These are phyloP conservation scores for Anarsia innoxiella DNA, from an alignment of 2,888 invertebrate genomes.

Conservation along the genomic window DNA sequence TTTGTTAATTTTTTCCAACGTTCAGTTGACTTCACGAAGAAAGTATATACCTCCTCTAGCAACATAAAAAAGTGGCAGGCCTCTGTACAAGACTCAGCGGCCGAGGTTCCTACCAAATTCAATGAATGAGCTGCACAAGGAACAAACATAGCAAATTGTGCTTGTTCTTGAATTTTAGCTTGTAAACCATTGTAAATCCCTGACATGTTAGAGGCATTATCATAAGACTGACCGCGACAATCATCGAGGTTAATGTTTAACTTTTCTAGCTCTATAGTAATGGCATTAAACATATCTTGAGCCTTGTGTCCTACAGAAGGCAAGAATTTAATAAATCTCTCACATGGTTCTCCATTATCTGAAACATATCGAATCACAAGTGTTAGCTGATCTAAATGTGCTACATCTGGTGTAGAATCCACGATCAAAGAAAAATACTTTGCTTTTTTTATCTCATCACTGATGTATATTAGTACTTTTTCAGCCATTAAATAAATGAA, in stretches of 20 bases:
- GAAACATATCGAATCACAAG: conserved; percentile 14
- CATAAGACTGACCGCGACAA: not conserved
- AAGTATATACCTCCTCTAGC: not conserved
- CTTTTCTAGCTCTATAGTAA: not conserved
- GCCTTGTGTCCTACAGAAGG: conserved; percentile 3
- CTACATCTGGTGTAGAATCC: conserved; percentile 16
- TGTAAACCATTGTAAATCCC: not conserved
- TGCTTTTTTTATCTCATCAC: conserved; percentile 10
- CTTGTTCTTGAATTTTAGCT: not conserved
- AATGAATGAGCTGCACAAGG: not conserved
- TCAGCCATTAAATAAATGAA: conserved; percentile 11
- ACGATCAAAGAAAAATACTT: conserved; percentile 16
- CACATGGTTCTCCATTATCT: conserved; percentile 8
- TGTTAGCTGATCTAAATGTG: conserved; percentile 17
- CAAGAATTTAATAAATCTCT: conserved; percentile 16
- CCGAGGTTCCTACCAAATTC: not conserved
- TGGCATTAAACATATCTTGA: not conserved
- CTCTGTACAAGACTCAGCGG: not conserved
- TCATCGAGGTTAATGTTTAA: not conserved
- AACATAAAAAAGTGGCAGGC: not conserved
- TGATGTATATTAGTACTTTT: conserved; percentile 12
- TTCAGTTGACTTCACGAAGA: not conserved
- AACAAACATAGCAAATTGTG: not conserved
- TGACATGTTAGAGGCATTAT: not conserved
- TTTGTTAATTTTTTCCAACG: conserved; percentile 13